phyloP scores from a whole-genome alignment of 2,113 vertebrate species.

The Ailurus styani region DNA sequence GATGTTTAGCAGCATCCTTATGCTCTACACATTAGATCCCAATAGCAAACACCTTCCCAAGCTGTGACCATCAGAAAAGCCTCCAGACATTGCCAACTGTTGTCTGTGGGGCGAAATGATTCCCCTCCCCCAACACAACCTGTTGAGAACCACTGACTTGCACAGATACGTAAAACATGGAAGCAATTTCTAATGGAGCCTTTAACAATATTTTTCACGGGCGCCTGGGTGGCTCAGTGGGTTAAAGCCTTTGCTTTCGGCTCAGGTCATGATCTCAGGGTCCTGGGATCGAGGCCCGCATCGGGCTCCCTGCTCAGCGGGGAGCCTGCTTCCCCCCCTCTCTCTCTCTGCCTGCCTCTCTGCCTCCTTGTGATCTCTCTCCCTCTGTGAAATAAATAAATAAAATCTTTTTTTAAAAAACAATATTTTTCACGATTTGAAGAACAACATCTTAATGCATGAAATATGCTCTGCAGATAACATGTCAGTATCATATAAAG shows the following conservation, averaged over 20 bases:
- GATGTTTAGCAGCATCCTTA: neutral
- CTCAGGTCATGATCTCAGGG: no score
- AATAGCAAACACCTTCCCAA: neutral
- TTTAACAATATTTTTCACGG: conserved; percentile 10
- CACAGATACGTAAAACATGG: neutral
- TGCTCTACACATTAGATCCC: neutral
- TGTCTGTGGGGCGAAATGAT: neutral
- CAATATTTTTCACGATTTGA: conserved; percentile 38
- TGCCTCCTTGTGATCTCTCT: no score
- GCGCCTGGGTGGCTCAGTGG: no score
- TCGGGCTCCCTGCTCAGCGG: no score
- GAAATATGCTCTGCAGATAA: conserved; percentile 20
- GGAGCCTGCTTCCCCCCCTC: no score
- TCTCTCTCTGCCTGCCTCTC: no score
- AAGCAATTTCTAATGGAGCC: neutral
- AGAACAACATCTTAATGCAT: conserved; percentile 16
- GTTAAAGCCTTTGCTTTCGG: no score
- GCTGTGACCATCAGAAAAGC: neutral
- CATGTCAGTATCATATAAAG: neutral
- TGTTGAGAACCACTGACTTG: neutral
- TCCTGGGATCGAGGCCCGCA: no score
- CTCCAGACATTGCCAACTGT: neutral
- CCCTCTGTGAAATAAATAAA: no score
- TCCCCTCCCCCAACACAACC: neutral
- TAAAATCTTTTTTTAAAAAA: no score